A percentile compares a stretch with the other conserved stretches of the same genome.
These are phyloP conservation scores for Argyrosomus japonicus DNA, from an alignment of 2,113 vertebrate species.

Conservation along the genomic window DNA sequence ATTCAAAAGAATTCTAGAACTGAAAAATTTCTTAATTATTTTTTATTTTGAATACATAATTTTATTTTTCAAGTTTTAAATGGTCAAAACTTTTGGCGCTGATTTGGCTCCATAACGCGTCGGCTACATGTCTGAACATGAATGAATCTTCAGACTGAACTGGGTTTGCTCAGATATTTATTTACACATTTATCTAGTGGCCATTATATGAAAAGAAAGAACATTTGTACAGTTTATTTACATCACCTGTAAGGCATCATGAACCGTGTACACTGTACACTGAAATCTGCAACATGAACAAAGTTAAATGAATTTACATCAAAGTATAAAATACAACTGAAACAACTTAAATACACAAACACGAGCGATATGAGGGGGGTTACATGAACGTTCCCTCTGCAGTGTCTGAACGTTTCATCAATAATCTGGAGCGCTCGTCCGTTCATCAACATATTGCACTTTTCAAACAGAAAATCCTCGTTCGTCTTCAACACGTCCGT, in stretches of 20 bases:
- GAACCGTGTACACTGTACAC: constrained; percentile 60
- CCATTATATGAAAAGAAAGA: constrained; percentile 73
- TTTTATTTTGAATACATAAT: too few relatives aligned
- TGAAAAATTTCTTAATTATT: neutral
- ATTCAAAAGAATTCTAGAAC: too few relatives aligned
- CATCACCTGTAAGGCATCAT: constrained; percentile 71
- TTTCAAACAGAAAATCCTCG: neutral
- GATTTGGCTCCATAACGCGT: too few relatives aligned
- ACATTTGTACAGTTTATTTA: constrained; percentile 77
- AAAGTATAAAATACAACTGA: constrained; percentile 42
- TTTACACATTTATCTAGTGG: constrained; percentile 78
- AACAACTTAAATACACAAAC: constrained; percentile 20
- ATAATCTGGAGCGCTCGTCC: constrained; percentile 9
- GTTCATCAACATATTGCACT: constrained; percentile 32
- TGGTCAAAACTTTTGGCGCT: too few relatives aligned
- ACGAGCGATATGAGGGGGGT: neutral
- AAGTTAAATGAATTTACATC: constrained; percentile 37
- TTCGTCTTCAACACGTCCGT: neutral
- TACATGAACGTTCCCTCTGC: constrained; percentile 5
- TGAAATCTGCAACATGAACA: constrained; percentile 22
- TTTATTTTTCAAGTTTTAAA: too few relatives aligned
- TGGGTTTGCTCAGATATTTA: constrained; percentile 66
- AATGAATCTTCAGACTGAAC: neutral
- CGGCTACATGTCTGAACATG: too few relatives aligned
- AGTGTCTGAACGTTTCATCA: neutral